Base-by-base conservation (phyloP, 2,113 vertebrate species). In the Cyrtonyx montezumae region DNA sequence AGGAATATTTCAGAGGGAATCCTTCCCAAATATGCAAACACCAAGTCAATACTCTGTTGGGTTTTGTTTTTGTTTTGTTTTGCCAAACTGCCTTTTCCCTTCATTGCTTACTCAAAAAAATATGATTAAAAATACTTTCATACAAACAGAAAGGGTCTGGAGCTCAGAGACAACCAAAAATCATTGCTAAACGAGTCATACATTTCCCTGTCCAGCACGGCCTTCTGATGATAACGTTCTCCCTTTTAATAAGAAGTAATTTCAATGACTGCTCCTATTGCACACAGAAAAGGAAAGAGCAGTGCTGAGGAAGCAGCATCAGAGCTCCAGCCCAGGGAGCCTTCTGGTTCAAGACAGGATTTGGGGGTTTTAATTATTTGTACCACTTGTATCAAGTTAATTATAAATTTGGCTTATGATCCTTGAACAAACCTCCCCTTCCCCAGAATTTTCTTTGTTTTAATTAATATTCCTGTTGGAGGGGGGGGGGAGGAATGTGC, bases 21-120 rank as follows among this genome's bases (percentile, higher is more conserved):
- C 91, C 94, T 95, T 91, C 77, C 90, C 93, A 96, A 92, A 90
- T 90, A 95, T 86, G 82, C 82, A 94, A 96, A 84, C 67, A 81
- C 58, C 85, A 80, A 92, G 89, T 93, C 84, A 96, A 94, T 66
- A 79, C 79, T 48, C 84, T 0, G 45, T 91, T 53, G 51, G 26
- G 51, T 30, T 53, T 53, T 53, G 51, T 53, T 53, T 51, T 51
- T 51, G 25, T 51, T 51, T 51, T 51, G 49, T 22, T 48, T 63
- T 73, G 80, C 79, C 87, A 94, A 93, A 42, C 63, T 68, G 66
- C 80, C 71, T 83, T 85, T 51, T 76, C 62, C n/a, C 63, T 66
- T 18, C 43, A 69, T 75, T 36, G 85, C 79, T 74, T 69, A 71
- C 53, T 87, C 61, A 34, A 15, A 61, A 59, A 17, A 85, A 94